Evolutionary conservation across 2,113 vertebrate species (phyloP), one percentile per base, ranked within the genome.

Genomic region (Sinocyclocheilus rhinocerous): DNA sequence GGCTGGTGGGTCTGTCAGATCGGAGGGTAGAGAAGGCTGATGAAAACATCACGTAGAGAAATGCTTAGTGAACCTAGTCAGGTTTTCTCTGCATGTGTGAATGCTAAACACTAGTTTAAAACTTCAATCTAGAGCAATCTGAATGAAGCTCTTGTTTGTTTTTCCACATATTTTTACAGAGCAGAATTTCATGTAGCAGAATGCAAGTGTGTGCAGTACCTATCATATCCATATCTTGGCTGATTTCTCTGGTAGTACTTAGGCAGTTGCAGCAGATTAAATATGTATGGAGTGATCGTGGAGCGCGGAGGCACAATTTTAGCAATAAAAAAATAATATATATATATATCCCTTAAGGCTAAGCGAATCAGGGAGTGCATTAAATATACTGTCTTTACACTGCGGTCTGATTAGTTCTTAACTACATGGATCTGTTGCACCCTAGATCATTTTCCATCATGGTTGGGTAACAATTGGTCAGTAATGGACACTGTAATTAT

Each of bases 1-100:
- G 85, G 78, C 57, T 55, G 4, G 33, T 65, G 81, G 81, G 81
- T 55, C 36, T 77, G 72, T 87, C 87, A 90, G 85, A 90, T 88
- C 88, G 87, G 87, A 83, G 67, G 57, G 22, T 81, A 67, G 33
- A 87, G 12, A 33, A 77, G 7, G 83, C 76, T 16, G 63, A 90
- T 90, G 91, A 88, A 86, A 88, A 91, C 90, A 83, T 84, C 69
- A 76, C 33, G 42, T 45, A 33, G 72, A 70, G 48, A 55, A 65
- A 50, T 50, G 72, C 52, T 20, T 67, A 4, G 42, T 55, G 29
- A 76, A 73, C 50, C 16, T 45, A 13, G 50, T 50, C 33, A 26
- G 24, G 39, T 45, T 69, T 18, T 76, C 36, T n/a, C 18, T 29
- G 9, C 16, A 22, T 59, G 4, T 70, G 11, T 59, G n/a, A 79